A percentile compares a stretch with the other conserved stretches of the same genome.
phyloP scores from a whole-genome alignment of 1,140 invertebrate species.

The Microvelia longipes region DNA sequence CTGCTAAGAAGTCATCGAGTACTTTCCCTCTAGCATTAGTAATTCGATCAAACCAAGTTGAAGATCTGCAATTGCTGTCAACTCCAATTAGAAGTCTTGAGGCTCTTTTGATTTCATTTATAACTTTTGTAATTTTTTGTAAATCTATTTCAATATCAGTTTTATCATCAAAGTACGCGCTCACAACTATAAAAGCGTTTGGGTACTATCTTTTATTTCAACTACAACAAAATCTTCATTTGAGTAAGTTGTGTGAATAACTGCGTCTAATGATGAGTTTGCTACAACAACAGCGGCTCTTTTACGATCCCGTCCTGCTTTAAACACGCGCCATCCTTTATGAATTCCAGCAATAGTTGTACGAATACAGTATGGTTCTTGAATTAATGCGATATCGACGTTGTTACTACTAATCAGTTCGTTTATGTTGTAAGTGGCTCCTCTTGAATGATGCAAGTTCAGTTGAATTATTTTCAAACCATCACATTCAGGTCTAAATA shows the following conservation, averaged over 20 bases:
- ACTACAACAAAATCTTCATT: background rate
- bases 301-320: background rate
- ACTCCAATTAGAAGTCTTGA: background rate
- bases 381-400: background rate
- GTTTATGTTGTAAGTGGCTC: background rate
- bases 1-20: background rate
- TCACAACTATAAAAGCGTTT: background rate
- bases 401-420: background rate
- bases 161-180: background rate
- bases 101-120: background rate
- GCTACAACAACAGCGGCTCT: background rate
- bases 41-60: background rate
- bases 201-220: background rate
- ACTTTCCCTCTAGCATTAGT: background rate
- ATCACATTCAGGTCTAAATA: too few relatives aligned
- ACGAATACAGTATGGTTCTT: background rate
- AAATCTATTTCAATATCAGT: background rate
- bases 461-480: too few relatives aligned
- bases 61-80: background rate
- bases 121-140: background rate
- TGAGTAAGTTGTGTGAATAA: background rate
- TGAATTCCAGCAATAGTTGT: background rate
- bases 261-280: background rate
- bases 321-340: background rate
- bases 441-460: background rate